Conservation (phyloP, 2,113 vertebrate species). For the Stegastes partitus region DNA sequence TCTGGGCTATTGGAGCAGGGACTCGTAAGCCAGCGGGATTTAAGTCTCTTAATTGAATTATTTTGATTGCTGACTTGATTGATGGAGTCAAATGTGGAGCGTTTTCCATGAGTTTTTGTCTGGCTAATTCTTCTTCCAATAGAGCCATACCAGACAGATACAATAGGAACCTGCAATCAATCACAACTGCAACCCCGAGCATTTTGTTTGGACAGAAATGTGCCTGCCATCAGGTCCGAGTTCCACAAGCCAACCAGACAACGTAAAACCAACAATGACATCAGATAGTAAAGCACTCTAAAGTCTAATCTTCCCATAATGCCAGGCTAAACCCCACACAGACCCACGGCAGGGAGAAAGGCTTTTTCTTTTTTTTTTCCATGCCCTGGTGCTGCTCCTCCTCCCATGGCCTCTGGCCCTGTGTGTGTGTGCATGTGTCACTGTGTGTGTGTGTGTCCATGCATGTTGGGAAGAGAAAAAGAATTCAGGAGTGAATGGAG, state of each 20-base stretch:
- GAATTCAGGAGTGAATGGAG: slow-evolving; percentile 81
- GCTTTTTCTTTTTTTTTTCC: no score
- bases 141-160: slow-evolving; percentile 78
- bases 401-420: slow-evolving; percentile 74
- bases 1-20: slow-evolving; percentile 75
- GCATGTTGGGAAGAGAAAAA: slow-evolving; percentile 73
- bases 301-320: slow-evolving; percentile 84
- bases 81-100: slow-evolving; percentile 85
- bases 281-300: slow-evolving; percentile 79
- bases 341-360: slow-evolving; percentile 74
- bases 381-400: slow-evolving; percentile 65
- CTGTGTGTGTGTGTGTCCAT: slow-evolving; percentile 43
- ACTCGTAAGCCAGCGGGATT: slow-evolving; percentile 80
- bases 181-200: slow-evolving; percentile 72
- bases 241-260: slow-evolving; percentile 75
- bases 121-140: slow-evolving; percentile 81
- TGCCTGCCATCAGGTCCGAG: slow-evolving; percentile 73
- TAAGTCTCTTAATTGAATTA: slow-evolving; percentile 86
- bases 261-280: slow-evolving; percentile 83
- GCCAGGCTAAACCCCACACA: slow-evolving; percentile 81
- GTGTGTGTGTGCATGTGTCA: neutral
- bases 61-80: slow-evolving; percentile 86
- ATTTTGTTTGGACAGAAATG: slow-evolving; percentile 71
- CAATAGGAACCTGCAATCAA: slow-evolving; percentile 84
- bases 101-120: slow-evolving; percentile 79